Conservation (phyloP, 2,113 vertebrate species). For the Phalacrocorax carbo region DNA sequence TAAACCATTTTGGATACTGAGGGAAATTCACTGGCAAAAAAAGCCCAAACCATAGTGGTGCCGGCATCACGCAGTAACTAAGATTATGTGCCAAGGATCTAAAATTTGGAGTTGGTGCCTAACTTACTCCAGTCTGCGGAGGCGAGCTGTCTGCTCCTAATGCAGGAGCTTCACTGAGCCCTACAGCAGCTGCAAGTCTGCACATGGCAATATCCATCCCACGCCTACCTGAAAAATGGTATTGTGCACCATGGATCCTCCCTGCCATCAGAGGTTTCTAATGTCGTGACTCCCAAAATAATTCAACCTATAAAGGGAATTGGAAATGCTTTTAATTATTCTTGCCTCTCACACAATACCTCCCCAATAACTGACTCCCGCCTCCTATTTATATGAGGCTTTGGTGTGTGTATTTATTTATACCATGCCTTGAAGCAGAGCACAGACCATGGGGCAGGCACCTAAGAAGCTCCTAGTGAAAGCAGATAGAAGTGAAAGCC, state of each 20-base stretch:
- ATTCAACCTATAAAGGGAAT: background rate
- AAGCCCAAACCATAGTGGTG: rapidly evolving
- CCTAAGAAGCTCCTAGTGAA: background rate
- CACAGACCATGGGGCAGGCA: background rate
- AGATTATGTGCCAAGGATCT: background rate
- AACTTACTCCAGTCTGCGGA: background rate
- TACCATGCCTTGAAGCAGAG: background rate
- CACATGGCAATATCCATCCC: background rate
- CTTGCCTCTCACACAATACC: background rate
- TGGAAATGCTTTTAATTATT: background rate
- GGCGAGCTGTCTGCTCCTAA: background rate
- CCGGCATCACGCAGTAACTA: background rate
- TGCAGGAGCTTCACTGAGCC: background rate
- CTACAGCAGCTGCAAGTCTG: background rate
- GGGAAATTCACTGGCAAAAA: background rate
- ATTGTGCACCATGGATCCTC: background rate
- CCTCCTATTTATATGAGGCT: background rate
- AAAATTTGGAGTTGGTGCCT: background rate
- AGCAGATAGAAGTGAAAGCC: background rate
- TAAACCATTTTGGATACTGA: background rate
- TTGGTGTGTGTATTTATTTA: background rate
- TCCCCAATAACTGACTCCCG: background rate
- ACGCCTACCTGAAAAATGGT: background rate
- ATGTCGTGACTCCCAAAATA: background rate
- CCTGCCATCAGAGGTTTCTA: background rate